phyloP scores from a whole-genome alignment of 2,797 vertebrate species.

The Podarcis lilfordi region DNA sequence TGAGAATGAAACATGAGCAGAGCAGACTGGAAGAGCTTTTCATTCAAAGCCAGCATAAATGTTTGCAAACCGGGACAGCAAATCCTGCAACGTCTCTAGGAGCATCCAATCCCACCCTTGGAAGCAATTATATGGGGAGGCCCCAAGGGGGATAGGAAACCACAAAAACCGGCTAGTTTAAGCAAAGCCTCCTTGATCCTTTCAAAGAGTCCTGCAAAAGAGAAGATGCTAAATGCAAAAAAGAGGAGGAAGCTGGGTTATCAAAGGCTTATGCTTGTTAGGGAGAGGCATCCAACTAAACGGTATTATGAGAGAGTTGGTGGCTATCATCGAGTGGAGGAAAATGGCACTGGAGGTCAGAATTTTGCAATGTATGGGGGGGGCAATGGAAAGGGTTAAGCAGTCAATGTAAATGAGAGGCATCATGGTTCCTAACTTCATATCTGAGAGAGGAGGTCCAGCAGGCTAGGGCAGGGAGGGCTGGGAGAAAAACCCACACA shows the following conservation, averaged over 20 bases:
- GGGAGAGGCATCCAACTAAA: background rate
- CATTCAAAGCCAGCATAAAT: constrained; percentile 38
- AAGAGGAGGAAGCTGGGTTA: background rate
- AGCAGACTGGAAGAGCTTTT: constrained; percentile 17
- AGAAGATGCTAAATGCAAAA: too few species aligned
- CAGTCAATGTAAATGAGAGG: background rate
- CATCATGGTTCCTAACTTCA: background rate
- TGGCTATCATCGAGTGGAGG: background rate
- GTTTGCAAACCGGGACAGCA: constrained; percentile 26
- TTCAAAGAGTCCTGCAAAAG: background rate
- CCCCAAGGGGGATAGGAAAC: background rate
- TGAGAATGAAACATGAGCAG: constrained; percentile 10
- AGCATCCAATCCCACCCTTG: constrained; percentile 29
- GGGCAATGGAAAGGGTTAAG: background rate
- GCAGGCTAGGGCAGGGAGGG: background rate
- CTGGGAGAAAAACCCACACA: background rate
- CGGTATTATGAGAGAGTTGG: too few species aligned
- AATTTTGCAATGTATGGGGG: background rate
- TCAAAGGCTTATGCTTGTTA: background rate
- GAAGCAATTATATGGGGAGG: background rate
- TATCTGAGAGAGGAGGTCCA: background rate
- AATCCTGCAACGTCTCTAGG: constrained; percentile 9
- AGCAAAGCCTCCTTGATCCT: background rate
- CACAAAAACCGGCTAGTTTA: background rate
- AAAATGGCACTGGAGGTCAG: background rate